Base-by-base conservation (phyloP, 2,888 invertebrate species). In the Urechis unicinctus region DNA sequence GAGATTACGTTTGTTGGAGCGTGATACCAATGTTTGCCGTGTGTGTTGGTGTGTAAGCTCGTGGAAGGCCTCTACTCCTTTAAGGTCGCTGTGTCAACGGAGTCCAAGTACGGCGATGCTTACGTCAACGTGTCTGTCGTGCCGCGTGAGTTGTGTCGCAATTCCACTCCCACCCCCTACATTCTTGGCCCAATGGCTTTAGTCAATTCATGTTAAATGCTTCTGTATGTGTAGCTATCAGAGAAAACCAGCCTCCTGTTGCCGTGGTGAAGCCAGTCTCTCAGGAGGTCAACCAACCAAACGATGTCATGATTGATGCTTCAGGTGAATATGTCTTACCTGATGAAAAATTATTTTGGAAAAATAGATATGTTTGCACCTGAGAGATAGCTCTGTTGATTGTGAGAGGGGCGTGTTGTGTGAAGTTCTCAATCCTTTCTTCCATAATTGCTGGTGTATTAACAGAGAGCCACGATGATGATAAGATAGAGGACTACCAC, bases 81-180 rank as follows among this genome's bases (percentile, higher is more conserved):
- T 74, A 90, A 90, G 78, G 86, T 86, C 3, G 85, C 86, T 2
- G 94, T 92, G 0, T 88, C 87, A n/a, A 75, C 71, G 22, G 63
- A 66, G 13, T 72, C 72, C 50, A 71, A 70, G 54, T 69, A 69
- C 61, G 78, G 77, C 25, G 88, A 87, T 5, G 85, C 85, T 0
- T 86, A 85, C 65, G 92, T 91, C 0, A 94, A 94, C 74, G 89
- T 95, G 2, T 91, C 91, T 0, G 94, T 95, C 17, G 73, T 88
- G 65, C 89, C 92, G 59, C 82, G 84, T 84, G 68, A 65, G 75
- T 71, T 48, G 24, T 9, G 6, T 48, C 9, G 48, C 6, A 26
- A 9, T 25, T 6, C 21, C 45, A 6, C 45, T 45, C 21, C 24
- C 21, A 45, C 45, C 24, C 13, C 21, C 9, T 45, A 45, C 6